A percentile compares a stretch with the other conserved stretches of the same genome.
Evolutionary conservation across 2,888 invertebrate species (phyloP).

Genomic region (Ormyrus nitidulus): DNA sequence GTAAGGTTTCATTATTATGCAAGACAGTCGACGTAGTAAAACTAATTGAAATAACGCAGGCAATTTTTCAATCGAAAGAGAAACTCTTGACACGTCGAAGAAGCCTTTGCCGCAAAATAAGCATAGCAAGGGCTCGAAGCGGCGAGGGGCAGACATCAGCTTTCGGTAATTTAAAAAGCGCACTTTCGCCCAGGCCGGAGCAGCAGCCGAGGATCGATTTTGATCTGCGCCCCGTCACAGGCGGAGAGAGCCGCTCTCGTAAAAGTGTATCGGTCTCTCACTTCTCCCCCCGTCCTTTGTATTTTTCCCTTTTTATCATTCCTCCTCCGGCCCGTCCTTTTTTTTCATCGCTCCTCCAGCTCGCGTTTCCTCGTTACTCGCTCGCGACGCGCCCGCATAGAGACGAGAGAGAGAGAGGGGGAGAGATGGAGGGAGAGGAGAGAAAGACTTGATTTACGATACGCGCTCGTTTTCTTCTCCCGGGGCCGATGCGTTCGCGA

Average conservation of each 20-base stretch:
- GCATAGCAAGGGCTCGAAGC: background rate
- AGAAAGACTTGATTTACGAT: conserved; percentile 61
- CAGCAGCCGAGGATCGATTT: conserved; percentile 25
- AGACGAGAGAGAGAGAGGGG: conserved; percentile 31
- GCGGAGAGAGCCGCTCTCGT: conserved; percentile 17
- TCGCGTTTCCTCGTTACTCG: conserved; percentile 56
- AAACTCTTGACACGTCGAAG: background rate
- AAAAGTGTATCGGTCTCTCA: conserved; percentile 48
- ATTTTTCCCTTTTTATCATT: conserved; percentile 27
- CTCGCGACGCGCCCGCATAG: conserved; percentile 47
- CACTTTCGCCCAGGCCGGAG: conserved; percentile 20
- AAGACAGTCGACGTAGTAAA: no score
- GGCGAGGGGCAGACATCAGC: background rate
- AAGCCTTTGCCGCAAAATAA: background rate
- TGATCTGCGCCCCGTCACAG: conserved; percentile 30
- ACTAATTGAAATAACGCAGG: background rate
- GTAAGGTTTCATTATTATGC: no score
- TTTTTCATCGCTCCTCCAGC: conserved; percentile 32
- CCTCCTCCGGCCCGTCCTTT: background rate
- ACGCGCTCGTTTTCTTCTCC: conserved; percentile 59
- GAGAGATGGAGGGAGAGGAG: conserved; percentile 47
- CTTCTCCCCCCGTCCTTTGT: conserved; percentile 33
- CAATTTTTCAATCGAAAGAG: conserved; percentile 12
- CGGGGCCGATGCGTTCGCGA: conserved; percentile 57
- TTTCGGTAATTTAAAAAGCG: conserved; percentile 40